phyloP scores from a whole-genome alignment of 2,888 invertebrate genomes.

The Ormyrus thymus region DNA sequence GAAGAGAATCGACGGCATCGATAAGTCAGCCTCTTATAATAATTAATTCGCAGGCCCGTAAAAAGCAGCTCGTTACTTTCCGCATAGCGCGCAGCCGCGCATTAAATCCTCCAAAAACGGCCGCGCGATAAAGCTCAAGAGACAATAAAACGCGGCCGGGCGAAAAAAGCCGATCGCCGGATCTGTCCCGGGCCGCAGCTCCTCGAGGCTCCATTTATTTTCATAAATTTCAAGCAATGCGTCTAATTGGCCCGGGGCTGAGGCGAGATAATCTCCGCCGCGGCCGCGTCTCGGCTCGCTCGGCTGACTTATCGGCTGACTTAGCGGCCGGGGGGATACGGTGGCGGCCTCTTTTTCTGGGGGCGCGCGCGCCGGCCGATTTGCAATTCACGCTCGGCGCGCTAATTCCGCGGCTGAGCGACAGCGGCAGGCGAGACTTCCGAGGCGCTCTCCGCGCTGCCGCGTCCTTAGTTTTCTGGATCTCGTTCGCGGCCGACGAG shows the following conservation, averaged over 20 bases:
- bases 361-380: no score
- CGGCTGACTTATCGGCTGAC: no score
- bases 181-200: not conserved
- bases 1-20: not conserved
- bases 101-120: constrained; percentile 38
- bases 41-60: constrained; percentile 12
- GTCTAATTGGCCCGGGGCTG: constrained; percentile 39
- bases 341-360: no score
- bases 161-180: not conserved
- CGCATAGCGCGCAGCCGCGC: not conserved
- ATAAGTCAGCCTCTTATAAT: constrained; percentile 19
- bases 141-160: not conserved
- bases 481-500: no score
- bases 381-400: no score
- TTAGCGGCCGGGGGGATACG: no score
- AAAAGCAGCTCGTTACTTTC: constrained; percentile 25
- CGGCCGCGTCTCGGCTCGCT: not conserved
- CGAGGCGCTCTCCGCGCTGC: no score
- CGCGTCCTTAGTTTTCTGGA: no score
- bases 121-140: not conserved
- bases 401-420: no score
- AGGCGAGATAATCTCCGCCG: constrained; percentile 41
- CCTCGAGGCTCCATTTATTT: constrained; percentile 43
- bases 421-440: no score
- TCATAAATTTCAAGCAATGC: constrained; percentile 48